Evolutionary conservation across 2,888 invertebrate species (phyloP).

Genomic region (Temnothorax unifasciatus): DNA sequence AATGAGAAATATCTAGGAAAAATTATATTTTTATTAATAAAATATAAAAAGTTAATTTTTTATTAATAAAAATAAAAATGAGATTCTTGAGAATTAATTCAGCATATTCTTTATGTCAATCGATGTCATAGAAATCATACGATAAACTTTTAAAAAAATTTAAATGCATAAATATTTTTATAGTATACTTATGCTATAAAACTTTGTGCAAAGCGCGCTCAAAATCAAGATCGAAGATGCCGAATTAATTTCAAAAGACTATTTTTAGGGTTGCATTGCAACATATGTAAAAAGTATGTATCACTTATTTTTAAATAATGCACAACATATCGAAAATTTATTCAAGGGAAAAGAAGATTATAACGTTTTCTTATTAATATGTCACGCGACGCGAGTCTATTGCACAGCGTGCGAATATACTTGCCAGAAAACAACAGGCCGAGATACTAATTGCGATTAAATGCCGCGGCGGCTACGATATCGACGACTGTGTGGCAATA

Average conservation of each 20-base stretch:
- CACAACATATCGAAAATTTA: neutral
- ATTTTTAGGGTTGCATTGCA: neutral
- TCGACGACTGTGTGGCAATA: constrained; percentile 56
- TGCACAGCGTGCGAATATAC: neutral
- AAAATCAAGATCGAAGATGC: neutral
- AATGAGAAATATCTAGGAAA: neutral
- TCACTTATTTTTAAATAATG: no score
- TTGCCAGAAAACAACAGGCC: constrained; percentile 46
- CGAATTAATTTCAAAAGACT: neutral
- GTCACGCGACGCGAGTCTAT: neutral
- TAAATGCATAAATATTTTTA: neutral
- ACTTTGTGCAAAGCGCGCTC: neutral
- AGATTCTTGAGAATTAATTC: neutral
- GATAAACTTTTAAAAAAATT: neutral
- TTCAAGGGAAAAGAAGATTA: neutral
- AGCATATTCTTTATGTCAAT: neutral
- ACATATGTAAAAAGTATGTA: neutral
- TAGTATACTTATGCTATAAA: neutral
- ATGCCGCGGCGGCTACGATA: constrained; percentile 57
- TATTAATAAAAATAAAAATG: constrained; percentile 2
- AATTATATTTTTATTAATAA: constrained; percentile 1
- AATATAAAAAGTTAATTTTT: neutral
- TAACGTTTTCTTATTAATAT: neutral
- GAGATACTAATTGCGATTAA: constrained; percentile 69
- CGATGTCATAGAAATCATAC: neutral